Percentiles rank a stretch among this genome's conserved stretches.
phyloP scores from a whole-genome alignment of 2,888 invertebrate genomes.

The Automeris io region DNA sequence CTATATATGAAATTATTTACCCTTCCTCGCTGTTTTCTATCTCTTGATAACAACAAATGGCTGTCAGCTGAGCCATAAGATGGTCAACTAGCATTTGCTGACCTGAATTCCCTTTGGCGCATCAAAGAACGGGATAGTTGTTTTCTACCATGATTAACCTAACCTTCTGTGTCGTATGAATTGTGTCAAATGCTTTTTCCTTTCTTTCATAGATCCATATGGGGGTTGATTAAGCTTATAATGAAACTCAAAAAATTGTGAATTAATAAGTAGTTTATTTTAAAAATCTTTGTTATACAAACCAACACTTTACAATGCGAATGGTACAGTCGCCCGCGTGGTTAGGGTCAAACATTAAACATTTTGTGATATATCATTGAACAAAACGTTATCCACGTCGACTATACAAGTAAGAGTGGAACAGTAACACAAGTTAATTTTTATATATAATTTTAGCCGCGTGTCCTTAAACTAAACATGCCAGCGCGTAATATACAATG shows the following conservation, averaged over 20 bases:
- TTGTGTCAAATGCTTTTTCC: too few species aligned
- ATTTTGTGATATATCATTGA: slow-evolving; percentile 5
- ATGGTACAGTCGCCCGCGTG: slow-evolving; percentile 40
- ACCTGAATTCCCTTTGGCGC: too few species aligned
- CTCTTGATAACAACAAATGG: too few species aligned
- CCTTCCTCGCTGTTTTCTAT: too few species aligned
- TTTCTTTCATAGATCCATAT: not conserved
- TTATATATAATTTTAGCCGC: slow-evolving; percentile 2
- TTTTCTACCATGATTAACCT: too few species aligned
- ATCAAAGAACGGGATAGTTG: too few species aligned
- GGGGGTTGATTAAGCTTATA: slow-evolving; percentile 12
- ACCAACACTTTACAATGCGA: slow-evolving; percentile 70
- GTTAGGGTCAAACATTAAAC: not conserved
- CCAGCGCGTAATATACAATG: slow-evolving; percentile 32
- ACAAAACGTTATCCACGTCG: slow-evolving; percentile 6
- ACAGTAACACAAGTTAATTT: slow-evolving; percentile 26
- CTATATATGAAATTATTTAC: too few species aligned
- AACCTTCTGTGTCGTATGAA: too few species aligned
- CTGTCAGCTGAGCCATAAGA: too few species aligned
- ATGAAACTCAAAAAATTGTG: slow-evolving; percentile 53
- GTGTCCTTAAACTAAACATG: slow-evolving; percentile 11
- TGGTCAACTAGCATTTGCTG: too few species aligned
- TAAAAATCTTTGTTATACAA: slow-evolving; percentile 76
- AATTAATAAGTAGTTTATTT: slow-evolving; percentile 75
- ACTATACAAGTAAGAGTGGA: slow-evolving; percentile 13